Evolutionary conservation across 2,888 invertebrate species (phyloP).

Genomic region (Rhorus exstirpatorius): DNA sequence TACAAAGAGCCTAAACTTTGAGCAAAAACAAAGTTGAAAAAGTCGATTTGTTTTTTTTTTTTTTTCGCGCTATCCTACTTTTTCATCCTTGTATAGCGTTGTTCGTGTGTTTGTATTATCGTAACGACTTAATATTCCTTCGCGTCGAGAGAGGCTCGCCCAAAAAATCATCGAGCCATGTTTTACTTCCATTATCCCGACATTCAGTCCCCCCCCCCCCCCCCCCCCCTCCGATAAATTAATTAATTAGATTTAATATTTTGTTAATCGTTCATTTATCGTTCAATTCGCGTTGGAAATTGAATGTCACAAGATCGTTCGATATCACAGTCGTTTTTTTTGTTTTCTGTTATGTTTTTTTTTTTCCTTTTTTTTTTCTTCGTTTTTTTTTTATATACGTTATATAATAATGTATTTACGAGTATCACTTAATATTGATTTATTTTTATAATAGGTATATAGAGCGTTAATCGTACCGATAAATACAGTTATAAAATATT

Average conservation of each 20-base stretch:
- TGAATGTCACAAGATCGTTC: constrained; percentile 86
- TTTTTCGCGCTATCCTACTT: constrained; percentile 46
- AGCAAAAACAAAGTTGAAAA: neutral
- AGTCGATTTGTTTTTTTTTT: constrained; percentile 32
- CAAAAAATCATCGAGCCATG: constrained; percentile 78
- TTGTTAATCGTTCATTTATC: constrained; percentile 68
- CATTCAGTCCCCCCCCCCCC: no score
- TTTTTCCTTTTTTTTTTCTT: constrained; percentile 36
- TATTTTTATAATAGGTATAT: constrained; percentile 80
- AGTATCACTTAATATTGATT: constrained; percentile 83
- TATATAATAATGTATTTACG: constrained; percentile 64
- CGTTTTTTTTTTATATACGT: constrained; percentile 39
- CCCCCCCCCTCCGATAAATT: constrained; percentile 81
- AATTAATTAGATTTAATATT: constrained; percentile 78
- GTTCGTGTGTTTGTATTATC: constrained; percentile 76
- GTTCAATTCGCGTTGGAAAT: constrained; percentile 83
- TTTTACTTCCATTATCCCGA: constrained; percentile 74
- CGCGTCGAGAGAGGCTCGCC: constrained; percentile 67
- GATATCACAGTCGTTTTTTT: constrained; percentile 86
- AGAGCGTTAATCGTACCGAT: constrained; percentile 83
- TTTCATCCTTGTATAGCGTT: no score
- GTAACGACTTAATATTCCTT: constrained; percentile 83
- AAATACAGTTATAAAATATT: constrained; percentile 85
- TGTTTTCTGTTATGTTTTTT: constrained; percentile 83
- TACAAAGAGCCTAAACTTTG: neutral